Conservation (phyloP, 2,797 vertebrate genomes). For the Aeoliscus strigatus region DNA sequence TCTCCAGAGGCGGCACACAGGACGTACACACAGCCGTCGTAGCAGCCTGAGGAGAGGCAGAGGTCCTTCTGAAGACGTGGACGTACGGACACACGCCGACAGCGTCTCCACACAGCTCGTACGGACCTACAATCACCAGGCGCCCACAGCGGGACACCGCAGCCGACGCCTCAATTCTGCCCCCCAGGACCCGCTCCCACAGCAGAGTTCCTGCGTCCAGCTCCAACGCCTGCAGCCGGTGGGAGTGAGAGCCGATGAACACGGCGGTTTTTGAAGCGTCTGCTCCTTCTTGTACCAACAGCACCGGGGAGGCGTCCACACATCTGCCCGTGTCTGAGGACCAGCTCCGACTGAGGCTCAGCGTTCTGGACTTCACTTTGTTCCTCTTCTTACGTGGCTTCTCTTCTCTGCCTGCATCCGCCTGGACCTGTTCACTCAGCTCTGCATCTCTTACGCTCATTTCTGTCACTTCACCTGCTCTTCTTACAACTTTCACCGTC, state of each 20-base stretch:
- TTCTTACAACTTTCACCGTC: slow-evolving; percentile 50
- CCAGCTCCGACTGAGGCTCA: slow-evolving; percentile 78
- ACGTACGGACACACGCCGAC: no score
- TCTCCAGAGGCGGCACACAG: slow-evolving; percentile 76
- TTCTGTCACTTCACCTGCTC: slow-evolving; percentile 52
- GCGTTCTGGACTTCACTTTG: neutral
- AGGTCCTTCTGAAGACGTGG: no score
- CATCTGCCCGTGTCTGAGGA: slow-evolving; percentile 87
- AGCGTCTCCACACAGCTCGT: neutral
- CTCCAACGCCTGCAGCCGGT: slow-evolving; percentile 83
- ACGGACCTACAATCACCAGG: slow-evolving; percentile 84
- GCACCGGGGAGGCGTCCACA: slow-evolving; percentile 89
- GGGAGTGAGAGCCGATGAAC: slow-evolving; percentile 91
- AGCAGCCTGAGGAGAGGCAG: slow-evolving; percentile 78
- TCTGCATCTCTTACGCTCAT: slow-evolving; percentile 4
- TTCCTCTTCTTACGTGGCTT: no score
- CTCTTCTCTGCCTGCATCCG: neutral
- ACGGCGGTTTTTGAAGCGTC: slow-evolving; percentile 50
- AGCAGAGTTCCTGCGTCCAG: slow-evolving; percentile 74
- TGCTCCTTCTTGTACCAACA: slow-evolving; percentile 58
- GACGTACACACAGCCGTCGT: slow-evolving; percentile 85
- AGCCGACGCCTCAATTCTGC: slow-evolving; percentile 88
- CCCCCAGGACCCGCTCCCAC: slow-evolving; percentile 89
- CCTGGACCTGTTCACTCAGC: neutral
- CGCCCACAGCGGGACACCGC: slow-evolving; percentile 81